phyloP scores from a whole-genome alignment of 2,113 vertebrate genomes.

The Onychostoma macrolepis region DNA sequence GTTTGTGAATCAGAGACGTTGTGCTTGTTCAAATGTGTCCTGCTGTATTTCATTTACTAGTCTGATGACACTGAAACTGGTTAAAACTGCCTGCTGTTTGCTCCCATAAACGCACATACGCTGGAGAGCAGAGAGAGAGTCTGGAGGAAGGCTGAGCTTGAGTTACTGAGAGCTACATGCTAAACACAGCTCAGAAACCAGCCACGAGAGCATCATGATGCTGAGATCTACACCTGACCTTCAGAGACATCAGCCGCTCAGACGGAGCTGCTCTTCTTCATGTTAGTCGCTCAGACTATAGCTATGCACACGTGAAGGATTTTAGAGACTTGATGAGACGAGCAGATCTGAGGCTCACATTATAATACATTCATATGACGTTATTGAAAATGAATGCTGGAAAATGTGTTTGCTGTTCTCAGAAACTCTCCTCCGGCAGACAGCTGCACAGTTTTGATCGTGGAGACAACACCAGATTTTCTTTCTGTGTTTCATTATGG shows the following conservation, averaged over 20 bases:
- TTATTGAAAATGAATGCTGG: neutral
- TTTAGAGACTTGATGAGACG: neutral
- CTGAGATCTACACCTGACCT: too few species aligned
- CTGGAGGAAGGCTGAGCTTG: neutral
- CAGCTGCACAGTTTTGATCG: neutral
- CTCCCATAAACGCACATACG: neutral
- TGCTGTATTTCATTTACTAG: neutral
- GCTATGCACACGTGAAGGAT: neutral
- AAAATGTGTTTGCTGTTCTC: neutral
- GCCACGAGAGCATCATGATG: neutral
- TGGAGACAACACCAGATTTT: slow-evolving; percentile 49
- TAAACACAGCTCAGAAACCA: neutral
- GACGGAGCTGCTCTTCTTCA: neutral
- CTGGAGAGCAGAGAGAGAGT: neutral
- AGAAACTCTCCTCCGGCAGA: neutral
- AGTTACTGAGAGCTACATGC: too few species aligned
- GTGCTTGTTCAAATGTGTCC: neutral
- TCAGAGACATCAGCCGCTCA: neutral
- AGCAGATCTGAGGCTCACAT: neutral
- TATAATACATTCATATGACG: neutral
- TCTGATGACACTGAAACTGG: neutral
- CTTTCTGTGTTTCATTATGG: neutral
- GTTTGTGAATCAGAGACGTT: neutral
- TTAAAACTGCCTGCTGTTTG: neutral
- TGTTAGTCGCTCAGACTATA: neutral